phyloP scores from a whole-genome alignment of 2,888 invertebrate genomes.

The Erpobdella octoculata region DNA sequence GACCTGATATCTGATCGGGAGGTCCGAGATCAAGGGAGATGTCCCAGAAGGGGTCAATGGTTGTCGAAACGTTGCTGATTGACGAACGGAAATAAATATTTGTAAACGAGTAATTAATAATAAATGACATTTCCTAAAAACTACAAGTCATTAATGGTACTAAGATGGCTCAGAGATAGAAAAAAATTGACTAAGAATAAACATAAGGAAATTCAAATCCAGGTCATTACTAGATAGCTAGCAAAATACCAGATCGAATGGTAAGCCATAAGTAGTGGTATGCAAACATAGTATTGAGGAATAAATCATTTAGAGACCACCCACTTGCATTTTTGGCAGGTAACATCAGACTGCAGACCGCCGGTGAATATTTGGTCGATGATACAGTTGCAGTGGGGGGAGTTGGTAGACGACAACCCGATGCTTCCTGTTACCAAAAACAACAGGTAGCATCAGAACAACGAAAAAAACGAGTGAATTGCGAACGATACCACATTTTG shows the following conservation, averaged over 20 bases:
- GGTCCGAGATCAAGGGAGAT: conserved; percentile 80
- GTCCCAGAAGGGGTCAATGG: conserved; percentile 95
- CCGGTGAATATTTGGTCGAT: conserved; percentile 96
- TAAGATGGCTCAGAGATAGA: not conserved
- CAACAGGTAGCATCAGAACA: not conserved
- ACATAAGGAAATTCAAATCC: not conserved
- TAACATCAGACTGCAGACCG: conserved; percentile 87
- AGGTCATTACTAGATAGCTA: not conserved
- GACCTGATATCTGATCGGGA: conserved; percentile 32
- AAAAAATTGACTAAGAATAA: not conserved
- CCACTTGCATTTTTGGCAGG: conserved; percentile 83
- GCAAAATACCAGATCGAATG: too few relatives aligned
- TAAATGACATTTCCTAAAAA: too few relatives aligned
- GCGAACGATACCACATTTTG: not conserved
- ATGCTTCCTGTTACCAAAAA: conserved; percentile 47
- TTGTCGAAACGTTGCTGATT: conserved; percentile 79
- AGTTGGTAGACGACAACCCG: conserved; percentile 46
- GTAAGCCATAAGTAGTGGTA: too few relatives aligned
- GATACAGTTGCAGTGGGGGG: conserved; percentile 74
- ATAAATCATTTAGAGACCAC: conserved; percentile 41
- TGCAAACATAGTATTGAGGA: too few relatives aligned
- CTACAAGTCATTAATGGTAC: too few relatives aligned
- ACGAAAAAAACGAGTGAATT: not conserved
- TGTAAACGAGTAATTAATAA: too few relatives aligned
- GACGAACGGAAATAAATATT: too few relatives aligned